Conservation (phyloP, 1,140 invertebrate species). For the Drosophila kanapiae region DNA sequence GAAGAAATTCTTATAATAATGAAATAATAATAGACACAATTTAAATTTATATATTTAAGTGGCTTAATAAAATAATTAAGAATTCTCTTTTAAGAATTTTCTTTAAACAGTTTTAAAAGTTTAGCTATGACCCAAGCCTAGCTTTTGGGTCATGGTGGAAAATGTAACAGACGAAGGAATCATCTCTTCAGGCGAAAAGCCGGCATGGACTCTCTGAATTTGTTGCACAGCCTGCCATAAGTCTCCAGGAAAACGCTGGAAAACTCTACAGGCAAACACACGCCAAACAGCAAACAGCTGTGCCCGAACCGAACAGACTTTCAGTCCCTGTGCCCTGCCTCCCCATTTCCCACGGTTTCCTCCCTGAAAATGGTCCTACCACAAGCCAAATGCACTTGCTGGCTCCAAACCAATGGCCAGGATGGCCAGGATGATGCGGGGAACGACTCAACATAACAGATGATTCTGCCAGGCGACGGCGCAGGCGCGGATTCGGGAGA, state of each 20-base stretch:
- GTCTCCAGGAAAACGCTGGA: slow-evolving; percentile 42
- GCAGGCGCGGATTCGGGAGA: slow-evolving; percentile 49
- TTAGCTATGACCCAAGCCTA: too few relatives aligned
- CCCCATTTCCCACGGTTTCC: neutral
- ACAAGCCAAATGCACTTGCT: slow-evolving; percentile 80
- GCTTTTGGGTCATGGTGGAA: slow-evolving; percentile 1
- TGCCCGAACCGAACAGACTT: slow-evolving; percentile 25
- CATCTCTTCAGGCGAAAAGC: slow-evolving; percentile 42
- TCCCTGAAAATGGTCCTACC: slow-evolving; percentile 66
- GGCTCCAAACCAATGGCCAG: slow-evolving; percentile 25
- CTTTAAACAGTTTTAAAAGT: neutral
- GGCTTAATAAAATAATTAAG: neutral
- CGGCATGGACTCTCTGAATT: slow-evolving; percentile 60
- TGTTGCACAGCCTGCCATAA: slow-evolving; percentile 59
- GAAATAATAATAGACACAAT: too few relatives aligned
- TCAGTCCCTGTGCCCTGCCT: neutral
- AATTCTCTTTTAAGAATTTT: neutral
- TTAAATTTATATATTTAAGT: too few relatives aligned
- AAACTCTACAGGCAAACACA: slow-evolving; percentile 41
- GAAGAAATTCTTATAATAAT: too few relatives aligned
- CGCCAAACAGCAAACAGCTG: slow-evolving; percentile 58
- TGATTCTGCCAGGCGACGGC: slow-evolving; percentile 61
- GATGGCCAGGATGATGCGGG: slow-evolving; percentile 17
- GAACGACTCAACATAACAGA: slow-evolving; percentile 64
- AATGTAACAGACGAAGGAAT: too few relatives aligned